Percentiles rank a stretch among this genome's conserved stretches.
Conservation (phyloP, 2,113 vertebrate species). For the Austrofundulus limnaeus region DNA sequence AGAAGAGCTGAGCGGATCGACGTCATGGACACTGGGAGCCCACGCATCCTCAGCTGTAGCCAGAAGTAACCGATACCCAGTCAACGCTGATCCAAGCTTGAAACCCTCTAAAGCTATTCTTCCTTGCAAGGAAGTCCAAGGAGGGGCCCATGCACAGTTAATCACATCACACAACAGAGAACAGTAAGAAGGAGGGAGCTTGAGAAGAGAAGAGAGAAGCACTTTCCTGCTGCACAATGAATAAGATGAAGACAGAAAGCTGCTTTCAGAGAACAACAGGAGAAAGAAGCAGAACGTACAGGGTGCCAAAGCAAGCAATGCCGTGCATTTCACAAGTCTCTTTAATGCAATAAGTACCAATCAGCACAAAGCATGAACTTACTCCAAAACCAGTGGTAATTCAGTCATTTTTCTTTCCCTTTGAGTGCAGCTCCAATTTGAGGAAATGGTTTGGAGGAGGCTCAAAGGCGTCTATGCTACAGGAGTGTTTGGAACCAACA, state of each 20-base stretch:
- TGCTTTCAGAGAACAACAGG: conserved; percentile 14
- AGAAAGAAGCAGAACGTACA: conserved; percentile 12
- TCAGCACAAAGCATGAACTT: conserved; percentile 44
- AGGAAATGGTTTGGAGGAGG: conserved; percentile 72
- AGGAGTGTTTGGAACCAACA: conserved; percentile 63
- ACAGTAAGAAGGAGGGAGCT: conserved; percentile 26
- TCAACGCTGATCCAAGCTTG: conserved; percentile 57
- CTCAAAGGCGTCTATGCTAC: conserved; percentile 56
- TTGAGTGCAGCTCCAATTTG: conserved; percentile 60
- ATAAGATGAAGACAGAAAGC: conserved; percentile 35
- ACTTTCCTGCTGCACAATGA: conserved; percentile 42
- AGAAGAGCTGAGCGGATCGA: conserved; percentile 48
- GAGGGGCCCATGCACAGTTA: conserved; percentile 55
- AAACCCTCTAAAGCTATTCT: conserved; percentile 51
- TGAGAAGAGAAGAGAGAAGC: conserved; percentile 32
- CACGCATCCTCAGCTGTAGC: conserved; percentile 54
- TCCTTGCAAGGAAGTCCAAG: conserved; percentile 49
- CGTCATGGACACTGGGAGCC: conserved; percentile 63
- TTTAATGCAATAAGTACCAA: conserved; percentile 31
- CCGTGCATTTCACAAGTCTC: conserved; percentile 24
- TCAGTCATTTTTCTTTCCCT: conserved; percentile 62
- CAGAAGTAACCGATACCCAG: conserved; percentile 72
- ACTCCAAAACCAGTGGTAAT: conserved; percentile 64
- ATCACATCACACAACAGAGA: conserved; percentile 56
- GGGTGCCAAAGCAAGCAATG: neutral